phyloP scores from a whole-genome alignment of 2,888 invertebrate genomes.

The Caenorhabditis uteleia region DNA sequence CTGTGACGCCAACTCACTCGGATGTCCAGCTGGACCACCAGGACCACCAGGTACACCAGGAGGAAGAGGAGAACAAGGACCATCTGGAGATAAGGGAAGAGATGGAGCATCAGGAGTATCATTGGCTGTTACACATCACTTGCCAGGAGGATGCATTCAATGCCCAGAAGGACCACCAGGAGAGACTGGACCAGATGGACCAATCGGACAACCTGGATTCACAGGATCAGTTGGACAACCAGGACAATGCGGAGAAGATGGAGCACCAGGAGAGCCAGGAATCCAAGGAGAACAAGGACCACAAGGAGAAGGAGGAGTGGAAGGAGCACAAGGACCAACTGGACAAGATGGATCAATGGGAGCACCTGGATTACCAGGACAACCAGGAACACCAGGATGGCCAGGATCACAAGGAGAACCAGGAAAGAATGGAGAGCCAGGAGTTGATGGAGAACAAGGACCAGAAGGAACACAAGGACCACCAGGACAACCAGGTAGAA shows the following conservation, averaged over 20 bases:
- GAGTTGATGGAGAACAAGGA: constrained; percentile 44
- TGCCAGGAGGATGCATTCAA: constrained; percentile 51
- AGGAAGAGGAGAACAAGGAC: constrained; percentile 51
- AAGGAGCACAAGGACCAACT: constrained; percentile 38
- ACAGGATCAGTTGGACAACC: constrained; percentile 39
- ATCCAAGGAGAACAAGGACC: constrained; percentile 39
- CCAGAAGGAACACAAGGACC: constrained; percentile 48
- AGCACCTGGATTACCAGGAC: constrained; percentile 45
- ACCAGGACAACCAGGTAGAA: constrained; percentile 45
- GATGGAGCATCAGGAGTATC: constrained; percentile 50
- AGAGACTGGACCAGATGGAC: constrained; percentile 47
- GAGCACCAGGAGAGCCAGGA: constrained; percentile 49
- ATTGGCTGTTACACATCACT: constrained; percentile 42
- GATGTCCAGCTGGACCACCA: constrained; percentile 59
- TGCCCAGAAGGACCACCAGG: constrained; percentile 50
- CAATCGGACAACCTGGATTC: constrained; percentile 48
- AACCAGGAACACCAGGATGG: constrained; percentile 50
- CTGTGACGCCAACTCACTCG: constrained; percentile 44
- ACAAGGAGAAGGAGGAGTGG: constrained; percentile 45
- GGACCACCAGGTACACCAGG: constrained; percentile 51
- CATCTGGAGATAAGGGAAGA: constrained; percentile 44
- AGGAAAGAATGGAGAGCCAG: constrained; percentile 47
- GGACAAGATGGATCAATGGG: constrained; percentile 43
- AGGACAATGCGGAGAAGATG: constrained; percentile 47
- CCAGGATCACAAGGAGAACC: constrained; percentile 50